Evolutionary conservation across 1,140 invertebrate genomes (phyloP).

Genomic region (Thalassaphorura encarpata): DNA sequence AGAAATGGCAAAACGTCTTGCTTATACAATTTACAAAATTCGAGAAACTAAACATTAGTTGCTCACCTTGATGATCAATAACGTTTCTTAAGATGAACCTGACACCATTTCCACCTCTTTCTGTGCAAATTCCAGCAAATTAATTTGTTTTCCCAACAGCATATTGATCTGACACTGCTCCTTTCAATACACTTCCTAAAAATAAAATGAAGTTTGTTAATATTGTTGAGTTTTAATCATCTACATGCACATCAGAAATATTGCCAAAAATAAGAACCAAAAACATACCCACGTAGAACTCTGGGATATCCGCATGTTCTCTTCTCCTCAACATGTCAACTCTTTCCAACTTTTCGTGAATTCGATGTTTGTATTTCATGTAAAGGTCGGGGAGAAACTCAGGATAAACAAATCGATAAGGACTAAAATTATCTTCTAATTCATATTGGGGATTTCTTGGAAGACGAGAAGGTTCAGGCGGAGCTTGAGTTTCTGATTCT

Average conservation of each 20-base stretch:
- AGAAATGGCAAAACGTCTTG: too few species aligned
- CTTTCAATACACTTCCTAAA: conserved; percentile 78
- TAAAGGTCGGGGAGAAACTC: conserved; percentile 90
- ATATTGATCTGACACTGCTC: conserved; percentile 77
- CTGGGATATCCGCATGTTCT: conserved; percentile 74
- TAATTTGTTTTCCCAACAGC: conserved; percentile 69
- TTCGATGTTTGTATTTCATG: conserved; percentile 58
- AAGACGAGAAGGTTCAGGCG: too few species aligned
- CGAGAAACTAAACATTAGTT: not conserved
- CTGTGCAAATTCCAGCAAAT: conserved; percentile 96
- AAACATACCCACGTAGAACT: conserved; percentile 90
- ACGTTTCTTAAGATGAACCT: conserved; percentile 86
- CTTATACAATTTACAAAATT: too few species aligned
- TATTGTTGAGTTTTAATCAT: not conserved
- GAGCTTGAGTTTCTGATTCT: too few species aligned
- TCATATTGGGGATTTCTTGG: not conserved
- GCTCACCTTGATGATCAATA: conserved; percentile 68
- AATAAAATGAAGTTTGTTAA: not conserved
- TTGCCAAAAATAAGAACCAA: not conserved
- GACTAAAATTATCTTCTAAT: conserved; percentile 24
- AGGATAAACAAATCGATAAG: conserved; percentile 69
- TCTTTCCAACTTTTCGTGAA: conserved; percentile 81
- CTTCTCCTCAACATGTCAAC: conserved; percentile 85
- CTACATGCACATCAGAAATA: not conserved
- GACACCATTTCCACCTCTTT: conserved; percentile 66